Evolutionary conservation across 2,797 vertebrate species (phyloP).

Genomic region (Halcyon smyrnensis): DNA sequence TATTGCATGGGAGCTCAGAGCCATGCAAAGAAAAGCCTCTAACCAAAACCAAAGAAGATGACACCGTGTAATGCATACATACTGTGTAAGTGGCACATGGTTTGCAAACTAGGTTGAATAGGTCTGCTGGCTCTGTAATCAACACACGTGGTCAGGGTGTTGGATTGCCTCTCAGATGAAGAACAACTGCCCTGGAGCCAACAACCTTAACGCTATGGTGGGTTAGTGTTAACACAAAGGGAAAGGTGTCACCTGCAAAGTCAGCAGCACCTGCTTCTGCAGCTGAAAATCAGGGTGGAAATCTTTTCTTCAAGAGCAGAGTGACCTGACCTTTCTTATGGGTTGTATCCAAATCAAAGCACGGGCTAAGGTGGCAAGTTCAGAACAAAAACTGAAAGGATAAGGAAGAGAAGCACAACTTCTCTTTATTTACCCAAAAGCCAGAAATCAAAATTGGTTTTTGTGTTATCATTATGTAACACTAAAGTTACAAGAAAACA

Average conservation of each 20-base stretch:
- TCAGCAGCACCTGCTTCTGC: conserved; percentile 10
- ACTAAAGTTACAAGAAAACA: neutral
- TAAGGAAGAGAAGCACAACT: neutral
- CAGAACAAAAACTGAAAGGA: conserved; percentile 27
- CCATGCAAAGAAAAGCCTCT: neutral
- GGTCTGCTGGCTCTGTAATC: neutral
- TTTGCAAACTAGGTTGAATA: neutral
- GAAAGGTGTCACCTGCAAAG: conserved; percentile 14
- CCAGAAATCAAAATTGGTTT: neutral
- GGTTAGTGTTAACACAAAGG: neutral
- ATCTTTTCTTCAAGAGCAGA: neutral
- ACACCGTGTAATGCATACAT: accelerated
- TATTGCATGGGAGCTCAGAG: neutral
- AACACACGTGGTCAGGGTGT: neutral
- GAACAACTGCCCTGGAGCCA: conserved; percentile 16
- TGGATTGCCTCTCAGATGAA: neutral
- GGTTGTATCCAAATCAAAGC: neutral
- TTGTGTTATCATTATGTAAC: neutral
- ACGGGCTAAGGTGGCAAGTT: neutral
- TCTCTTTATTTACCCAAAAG: neutral
- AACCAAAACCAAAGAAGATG: neutral
- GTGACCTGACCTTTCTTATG: neutral
- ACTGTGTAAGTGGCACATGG: neutral
- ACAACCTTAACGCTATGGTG: neutral
- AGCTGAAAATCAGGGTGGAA: neutral